Evolutionary conservation across 2,113 vertebrate genomes (phyloP), one percentile per base, ranked within the genome.

Genomic region (Cisticola juncidis): DNA sequence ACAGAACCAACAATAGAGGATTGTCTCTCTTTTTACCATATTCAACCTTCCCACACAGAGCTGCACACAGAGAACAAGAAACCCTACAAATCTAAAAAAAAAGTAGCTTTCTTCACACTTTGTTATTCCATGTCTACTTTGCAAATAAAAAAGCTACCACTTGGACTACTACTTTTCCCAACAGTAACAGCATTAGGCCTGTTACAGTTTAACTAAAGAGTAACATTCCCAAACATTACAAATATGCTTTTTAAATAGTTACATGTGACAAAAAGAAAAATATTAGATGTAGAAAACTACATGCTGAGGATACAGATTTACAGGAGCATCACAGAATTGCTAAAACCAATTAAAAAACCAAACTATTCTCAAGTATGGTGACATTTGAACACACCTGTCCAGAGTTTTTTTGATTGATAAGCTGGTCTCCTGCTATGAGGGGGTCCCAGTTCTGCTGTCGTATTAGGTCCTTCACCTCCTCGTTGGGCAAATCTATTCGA

Each of bases 401-500:
- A 33, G 98, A 97, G 78, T 98, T 99, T 96, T 99, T 99, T 94
- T 99, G 99, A 91, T 99, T 99, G 60, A 99, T 94, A 86, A 99
- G 98, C 80, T 99, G 99, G 97, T 99, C 99, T 81, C 99, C 99
- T 36, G 98, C 98, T 40, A 98, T 98, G 94, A 99, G 98, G 31
- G 98, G 96, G 45, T 99, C 99, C 99, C 99, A 99, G 94, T 98
- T 99, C 97, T 99, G 98, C 72, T 99, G 99, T 79, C 96, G 98
- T 97, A 99, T 99, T 22, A 99, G 97, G 2, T 99, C 99, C 90
- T 99, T 99, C 28, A 99, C 99, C 94, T 99, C 99, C 83, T 99
- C 99, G 45, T 99, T 99, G 74, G 99, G 99, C 81, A 99, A 95
- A 96, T 96, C 99, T 70, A 99, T 99, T 28, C 99, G 98, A 96